phyloP scores from a whole-genome alignment of 2,113 vertebrate genomes.

The Trogon melanurus region DNA sequence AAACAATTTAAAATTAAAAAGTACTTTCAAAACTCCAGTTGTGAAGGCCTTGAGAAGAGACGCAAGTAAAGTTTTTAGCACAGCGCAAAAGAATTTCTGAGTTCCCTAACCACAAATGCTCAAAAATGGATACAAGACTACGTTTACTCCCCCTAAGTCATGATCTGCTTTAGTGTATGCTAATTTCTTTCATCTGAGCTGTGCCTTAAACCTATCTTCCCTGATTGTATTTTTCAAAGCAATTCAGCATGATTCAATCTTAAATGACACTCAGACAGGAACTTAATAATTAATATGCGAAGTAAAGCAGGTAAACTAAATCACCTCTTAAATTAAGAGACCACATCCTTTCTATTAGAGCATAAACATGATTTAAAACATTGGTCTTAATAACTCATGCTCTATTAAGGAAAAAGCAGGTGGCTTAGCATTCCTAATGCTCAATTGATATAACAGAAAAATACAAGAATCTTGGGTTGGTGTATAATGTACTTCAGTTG shows the following conservation, averaged over 20 bases:
- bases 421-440: conserved; percentile 16
- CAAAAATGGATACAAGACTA: neutral
- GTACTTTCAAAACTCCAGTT: neutral
- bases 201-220: neutral
- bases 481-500: conserved; percentile 34
- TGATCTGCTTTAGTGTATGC: neutral
- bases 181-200: neutral
- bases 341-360: conserved; percentile 53
- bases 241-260: conserved; percentile 36
- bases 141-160: neutral
- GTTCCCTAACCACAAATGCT: neutral
- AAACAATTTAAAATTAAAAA: neutral
- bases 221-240: conserved; percentile 10
- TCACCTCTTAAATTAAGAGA: conserved; percentile 60
- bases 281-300: conserved; percentile 59
- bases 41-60: neutral
- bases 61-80: neutral
- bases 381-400: conserved; percentile 49
- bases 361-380: conserved; percentile 62
- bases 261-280: conserved; percentile 32
- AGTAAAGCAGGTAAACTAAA: conserved; percentile 62
- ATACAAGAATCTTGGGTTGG: conserved; percentile 10
- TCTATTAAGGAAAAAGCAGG: conserved; percentile 54
- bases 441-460: conserved; percentile 41
- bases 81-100: neutral